Evolutionary conservation across 2,797 vertebrate species (phyloP).

Genomic region (Phrynocephalus guinanensis): DNA sequence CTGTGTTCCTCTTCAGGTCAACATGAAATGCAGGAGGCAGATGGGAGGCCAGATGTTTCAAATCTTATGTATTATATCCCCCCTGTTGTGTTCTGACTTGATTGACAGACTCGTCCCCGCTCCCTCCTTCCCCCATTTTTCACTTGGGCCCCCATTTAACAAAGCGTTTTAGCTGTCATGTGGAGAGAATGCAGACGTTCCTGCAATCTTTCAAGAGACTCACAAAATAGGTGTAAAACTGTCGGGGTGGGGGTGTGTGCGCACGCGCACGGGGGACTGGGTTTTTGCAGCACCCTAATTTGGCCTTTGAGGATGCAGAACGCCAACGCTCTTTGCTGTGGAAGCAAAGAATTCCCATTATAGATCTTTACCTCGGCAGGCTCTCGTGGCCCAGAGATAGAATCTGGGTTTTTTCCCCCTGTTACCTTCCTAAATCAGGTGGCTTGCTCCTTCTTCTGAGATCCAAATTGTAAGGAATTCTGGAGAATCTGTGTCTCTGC

Average conservation of each 20-base stretch:
- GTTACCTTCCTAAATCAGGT: too few species aligned
- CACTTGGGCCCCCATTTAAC: background rate
- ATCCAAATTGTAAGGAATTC: too few species aligned
- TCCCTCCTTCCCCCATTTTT: background rate
- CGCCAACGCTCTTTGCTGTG: slow-evolving; percentile 33
- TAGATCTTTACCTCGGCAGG: background rate
- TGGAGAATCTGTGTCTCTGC: too few species aligned
- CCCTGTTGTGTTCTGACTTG: background rate
- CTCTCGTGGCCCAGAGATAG: too few species aligned
- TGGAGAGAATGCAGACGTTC: slow-evolving; percentile 32
- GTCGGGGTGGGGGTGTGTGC: background rate
- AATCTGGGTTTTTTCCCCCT: too few species aligned
- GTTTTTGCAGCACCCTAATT: slow-evolving; percentile 32
- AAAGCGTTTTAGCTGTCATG: slow-evolving; percentile 34
- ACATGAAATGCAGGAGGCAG: background rate
- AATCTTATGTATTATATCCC: background rate
- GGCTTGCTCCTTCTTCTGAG: too few species aligned
- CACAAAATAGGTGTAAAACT: slow-evolving; percentile 45
- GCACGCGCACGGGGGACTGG: slow-evolving; percentile 6
- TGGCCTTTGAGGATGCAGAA: slow-evolving; percentile 54
- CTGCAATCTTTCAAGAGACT: slow-evolving; percentile 56
- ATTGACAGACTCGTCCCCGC: background rate
- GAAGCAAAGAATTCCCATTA: background rate
- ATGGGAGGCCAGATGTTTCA: background rate
- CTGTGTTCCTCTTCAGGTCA: background rate